A percentile compares a stretch with the other conserved stretches of the same genome.
Evolutionary conservation across 2,113 vertebrate genomes (phyloP).

Genomic region (Gallinago jamesoni): DNA sequence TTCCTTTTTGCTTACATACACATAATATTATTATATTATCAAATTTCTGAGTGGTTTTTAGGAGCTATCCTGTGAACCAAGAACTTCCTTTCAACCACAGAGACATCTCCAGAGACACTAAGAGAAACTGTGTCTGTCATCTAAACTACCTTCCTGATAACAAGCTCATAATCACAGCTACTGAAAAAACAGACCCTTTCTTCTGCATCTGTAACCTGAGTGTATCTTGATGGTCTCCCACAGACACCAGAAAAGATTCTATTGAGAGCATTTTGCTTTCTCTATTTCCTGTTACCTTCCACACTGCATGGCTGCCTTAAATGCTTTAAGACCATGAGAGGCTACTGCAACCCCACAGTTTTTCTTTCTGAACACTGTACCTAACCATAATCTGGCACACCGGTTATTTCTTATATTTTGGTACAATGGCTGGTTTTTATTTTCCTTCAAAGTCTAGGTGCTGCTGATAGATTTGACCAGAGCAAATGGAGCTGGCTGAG

Average conservation of each 20-base stretch:
- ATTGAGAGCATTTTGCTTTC: not conserved
- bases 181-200: not conserved
- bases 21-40: not conserved
- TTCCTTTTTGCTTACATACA: not conserved
- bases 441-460: constrained; percentile 6
- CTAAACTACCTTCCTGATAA: not conserved
- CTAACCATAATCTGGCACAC: not conserved
- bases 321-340: not conserved
- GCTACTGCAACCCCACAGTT: not conserved
- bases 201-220: not conserved
- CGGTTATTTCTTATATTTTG: not conserved
- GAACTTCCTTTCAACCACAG: not conserved
- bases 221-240: not conserved
- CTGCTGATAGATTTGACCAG: not conserved
- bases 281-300: not conserved
- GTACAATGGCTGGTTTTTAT: not conserved
- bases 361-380: not conserved
- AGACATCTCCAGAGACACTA: not conserved
- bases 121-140: not conserved
- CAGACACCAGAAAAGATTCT: not conserved
- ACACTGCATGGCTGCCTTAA: not conserved
- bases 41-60: not conserved
- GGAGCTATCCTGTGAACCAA: not conserved
- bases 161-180: not conserved
- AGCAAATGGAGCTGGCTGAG: not conserved